A percentile compares a stretch with the other conserved stretches of the same genome.
Conservation (phyloP, 2,888 invertebrate species). For the Thalpophila matura region DNA sequence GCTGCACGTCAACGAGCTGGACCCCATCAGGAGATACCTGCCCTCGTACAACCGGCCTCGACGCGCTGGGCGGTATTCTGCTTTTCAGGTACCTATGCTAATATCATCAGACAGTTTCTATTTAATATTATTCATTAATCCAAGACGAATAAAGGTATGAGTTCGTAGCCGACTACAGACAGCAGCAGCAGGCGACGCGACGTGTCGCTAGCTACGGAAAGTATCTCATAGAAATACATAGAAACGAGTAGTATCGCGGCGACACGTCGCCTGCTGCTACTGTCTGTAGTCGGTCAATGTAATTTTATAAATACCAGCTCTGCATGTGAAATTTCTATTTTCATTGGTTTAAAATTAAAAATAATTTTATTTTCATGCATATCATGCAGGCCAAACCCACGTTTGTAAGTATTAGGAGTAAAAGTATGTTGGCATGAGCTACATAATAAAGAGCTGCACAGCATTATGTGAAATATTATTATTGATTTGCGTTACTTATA, state of each 20-base stretch:
- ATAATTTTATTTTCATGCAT: conserved; percentile 80
- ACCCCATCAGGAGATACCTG: conserved; percentile 98
- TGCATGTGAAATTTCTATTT: too few relatives aligned
- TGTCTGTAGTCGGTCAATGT: too few relatives aligned
- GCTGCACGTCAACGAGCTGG: conserved; percentile 98
- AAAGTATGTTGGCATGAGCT: conserved; percentile 52
- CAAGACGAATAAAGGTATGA: too few relatives aligned
- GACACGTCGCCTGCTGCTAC: too few relatives aligned
- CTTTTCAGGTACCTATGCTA: conserved; percentile 94
- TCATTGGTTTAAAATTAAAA: conserved; percentile 38
- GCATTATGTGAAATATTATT: conserved; percentile 5
- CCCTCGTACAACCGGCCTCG: conserved; percentile 98
- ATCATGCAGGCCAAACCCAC: conserved; percentile 84
- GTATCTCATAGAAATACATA: too few relatives aligned
- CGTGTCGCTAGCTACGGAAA: too few relatives aligned
- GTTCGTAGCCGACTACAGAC: too few relatives aligned
- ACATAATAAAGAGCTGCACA: conserved; percentile 5
- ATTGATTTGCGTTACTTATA: conserved; percentile 4
- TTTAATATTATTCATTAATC: too few relatives aligned
- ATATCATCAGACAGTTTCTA: background rate
- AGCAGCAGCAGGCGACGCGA: too few relatives aligned
- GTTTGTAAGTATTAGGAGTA: conserved; percentile 80
- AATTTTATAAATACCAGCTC: too few relatives aligned
- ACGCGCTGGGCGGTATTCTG: conserved; percentile 98
- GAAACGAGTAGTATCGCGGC: too few relatives aligned